A percentile compares a stretch with the other conserved stretches of the same genome.
Evolutionary conservation across 2,797 vertebrate species (phyloP).

Genomic region (Enteromius treurensis): DNA sequence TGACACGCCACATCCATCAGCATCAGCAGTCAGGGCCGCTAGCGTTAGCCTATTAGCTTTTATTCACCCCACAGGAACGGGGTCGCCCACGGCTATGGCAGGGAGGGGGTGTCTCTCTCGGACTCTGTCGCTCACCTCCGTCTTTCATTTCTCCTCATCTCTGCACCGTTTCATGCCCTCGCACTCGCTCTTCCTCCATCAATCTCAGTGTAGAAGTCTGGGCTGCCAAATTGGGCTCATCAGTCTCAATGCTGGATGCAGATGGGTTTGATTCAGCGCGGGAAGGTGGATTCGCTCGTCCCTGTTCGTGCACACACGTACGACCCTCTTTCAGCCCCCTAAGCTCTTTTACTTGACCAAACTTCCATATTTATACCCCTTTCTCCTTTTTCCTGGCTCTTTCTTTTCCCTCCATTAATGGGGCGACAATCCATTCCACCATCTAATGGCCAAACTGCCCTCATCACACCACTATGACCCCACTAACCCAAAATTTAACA

Average conservation of each 20-base stretch:
- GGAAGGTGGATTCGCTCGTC: constrained; percentile 96
- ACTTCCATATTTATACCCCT: not conserved
- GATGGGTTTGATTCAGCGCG: constrained; percentile 98
- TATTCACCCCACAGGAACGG: constrained; percentile 91
- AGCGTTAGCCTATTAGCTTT: constrained; percentile 95
- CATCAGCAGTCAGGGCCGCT: constrained; percentile 91
- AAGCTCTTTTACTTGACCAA: constrained; percentile 32
- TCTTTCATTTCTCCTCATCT: constrained; percentile 41
- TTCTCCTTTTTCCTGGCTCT: not conserved
- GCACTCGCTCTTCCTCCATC: constrained; percentile 80
- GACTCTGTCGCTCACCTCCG: constrained; percentile 54
- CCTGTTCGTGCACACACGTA: constrained; percentile 69
- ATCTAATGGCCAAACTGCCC: not conserved
- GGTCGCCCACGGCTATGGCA: constrained; percentile 90
- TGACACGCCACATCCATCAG: constrained; percentile 95
- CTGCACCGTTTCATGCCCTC: constrained; percentile 37
- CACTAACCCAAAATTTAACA: not conserved
- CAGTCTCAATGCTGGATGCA: constrained; percentile 99
- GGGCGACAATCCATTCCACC: not conserved
- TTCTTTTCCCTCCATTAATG: not conserved
- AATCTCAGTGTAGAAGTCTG: constrained; percentile 99
- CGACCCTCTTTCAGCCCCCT: constrained; percentile 48
- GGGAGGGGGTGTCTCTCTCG: constrained; percentile 73
- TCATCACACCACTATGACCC: not conserved
- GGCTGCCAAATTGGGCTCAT: constrained; percentile 99